Conservation (phyloP, 2,797 vertebrate species). For the Phyllotis vaccarum region DNA sequence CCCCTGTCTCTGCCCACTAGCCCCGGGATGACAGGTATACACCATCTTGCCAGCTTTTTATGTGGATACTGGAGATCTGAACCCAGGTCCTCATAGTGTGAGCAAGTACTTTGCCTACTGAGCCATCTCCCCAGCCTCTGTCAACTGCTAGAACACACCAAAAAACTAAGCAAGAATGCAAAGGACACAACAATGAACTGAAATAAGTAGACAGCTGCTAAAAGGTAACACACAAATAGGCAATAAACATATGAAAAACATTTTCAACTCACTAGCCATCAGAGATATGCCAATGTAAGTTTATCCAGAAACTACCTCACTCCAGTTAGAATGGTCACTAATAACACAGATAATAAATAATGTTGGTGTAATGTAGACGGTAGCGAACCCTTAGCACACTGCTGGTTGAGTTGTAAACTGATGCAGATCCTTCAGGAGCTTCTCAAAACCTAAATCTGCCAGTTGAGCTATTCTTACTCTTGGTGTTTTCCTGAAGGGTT, state of each 20-base stretch:
- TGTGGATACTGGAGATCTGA: background rate
- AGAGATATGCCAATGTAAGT: background rate
- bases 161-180: background rate
- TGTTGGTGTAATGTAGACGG: background rate
- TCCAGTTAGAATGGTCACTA: background rate
- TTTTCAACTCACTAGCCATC: background rate
- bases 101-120: background rate
- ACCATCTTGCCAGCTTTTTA: background rate
- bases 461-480: background rate
- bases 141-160: background rate
- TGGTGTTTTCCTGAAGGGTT: background rate
- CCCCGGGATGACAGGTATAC: background rate
- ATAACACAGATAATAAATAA: background rate
- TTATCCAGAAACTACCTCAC: background rate
- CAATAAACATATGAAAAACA: background rate
- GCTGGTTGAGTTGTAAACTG: background rate
- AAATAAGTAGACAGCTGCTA: background rate
- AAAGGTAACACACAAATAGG: background rate
- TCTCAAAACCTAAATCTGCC: background rate
- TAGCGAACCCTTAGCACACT: background rate
- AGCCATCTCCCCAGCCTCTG: background rate
- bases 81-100: background rate
- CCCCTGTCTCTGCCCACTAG: background rate
- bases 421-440: background rate
- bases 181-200: background rate